Conservation (phyloP, 2,797 vertebrate species). For the Malacoraja senta region DNA sequence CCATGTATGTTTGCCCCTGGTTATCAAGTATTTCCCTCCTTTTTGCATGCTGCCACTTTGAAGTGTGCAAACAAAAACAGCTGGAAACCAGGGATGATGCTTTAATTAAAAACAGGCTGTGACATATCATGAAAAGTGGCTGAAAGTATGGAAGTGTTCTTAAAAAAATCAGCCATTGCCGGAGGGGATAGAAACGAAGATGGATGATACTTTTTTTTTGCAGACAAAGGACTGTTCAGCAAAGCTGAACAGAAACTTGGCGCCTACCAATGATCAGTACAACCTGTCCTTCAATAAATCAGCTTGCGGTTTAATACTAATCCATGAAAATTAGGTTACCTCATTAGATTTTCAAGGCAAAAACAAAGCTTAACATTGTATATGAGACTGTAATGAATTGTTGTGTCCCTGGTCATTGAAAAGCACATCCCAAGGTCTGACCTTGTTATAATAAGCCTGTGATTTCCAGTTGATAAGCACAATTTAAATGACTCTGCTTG, state of each 20-base stretch:
- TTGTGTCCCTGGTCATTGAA: neutral
- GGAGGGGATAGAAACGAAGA: conserved; percentile 10
- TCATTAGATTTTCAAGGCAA: neutral
- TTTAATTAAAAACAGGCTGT: conserved; percentile 28
- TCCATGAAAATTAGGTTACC: conserved; percentile 13
- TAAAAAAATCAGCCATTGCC: neutral
- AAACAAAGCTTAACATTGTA: conserved; percentile 16
- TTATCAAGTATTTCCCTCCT: conserved; percentile 16
- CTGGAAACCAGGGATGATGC: neutral
- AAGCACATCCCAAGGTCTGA: neutral
- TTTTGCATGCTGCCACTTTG: conserved; percentile 6
- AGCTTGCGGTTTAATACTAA: conserved; percentile 9
- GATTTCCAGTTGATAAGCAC: neutral
- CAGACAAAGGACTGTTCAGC: neutral
- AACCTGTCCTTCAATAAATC: conserved; percentile 20
- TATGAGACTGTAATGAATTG: neutral
- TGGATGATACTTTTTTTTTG: conserved; percentile 16
- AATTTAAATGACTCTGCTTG: neutral
- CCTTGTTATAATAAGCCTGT: neutral
- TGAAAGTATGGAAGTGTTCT: neutral
- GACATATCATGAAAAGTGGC: conserved; percentile 27
- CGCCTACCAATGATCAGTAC: conserved; percentile 7
- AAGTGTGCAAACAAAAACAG: neutral
- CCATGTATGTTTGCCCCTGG: neutral
- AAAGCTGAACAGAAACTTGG: conserved; percentile 8